Evolutionary conservation across 2,888 invertebrate species (phyloP), one percentile per base, ranked within the genome.

Genomic region (Yponomeuta cagnagella): DNA sequence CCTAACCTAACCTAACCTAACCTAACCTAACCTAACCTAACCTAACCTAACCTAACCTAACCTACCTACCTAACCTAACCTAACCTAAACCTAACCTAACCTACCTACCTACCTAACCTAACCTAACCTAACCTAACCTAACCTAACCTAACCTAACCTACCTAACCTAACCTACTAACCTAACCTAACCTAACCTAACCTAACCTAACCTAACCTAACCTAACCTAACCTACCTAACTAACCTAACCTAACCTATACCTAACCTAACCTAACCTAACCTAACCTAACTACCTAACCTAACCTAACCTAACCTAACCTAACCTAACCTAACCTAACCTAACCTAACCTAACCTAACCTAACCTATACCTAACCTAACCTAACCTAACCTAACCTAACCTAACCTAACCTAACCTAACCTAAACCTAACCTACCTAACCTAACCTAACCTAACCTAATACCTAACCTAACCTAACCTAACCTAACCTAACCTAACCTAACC

Each of bases 351-450:
- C 70, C 33, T 33, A 33, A 33, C 33, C 33, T 33, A 33, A 33
- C 33, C 33, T 33, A 33, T n/a, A 33, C 33, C 70, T 70, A 70
- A 70, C 70, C 70, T 70, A 70, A 74, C 75, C 73, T 74, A 75
- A 74, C 74, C 75, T 75, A 76, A 76, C 74, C 74, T 74, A 75
- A 76, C 74, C 75, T 73, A 76, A 77, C 74, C 73, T 73, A 77
- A 77, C 76, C 77, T 76, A 76, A 70, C 70, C 70, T 70, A 70
- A 70, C 70, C 70, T 70, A 63, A 33, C 33, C 33, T 33, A 33
- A 33, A 2, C 33, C 4, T 3, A 33, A 2, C 33, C 4, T 3
- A 33, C 33, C 33, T 33, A 33, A 33, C 33, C 33, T 33, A 33
- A 33, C 33, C 33, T 33, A 33, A 33, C 33, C 69, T 31, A 69